These are phyloP conservation scores for Heliocidaris tuberculata DNA, from an alignment of 35 echinoderm and acorn worm genomes.

Conservation along the genomic window DNA sequence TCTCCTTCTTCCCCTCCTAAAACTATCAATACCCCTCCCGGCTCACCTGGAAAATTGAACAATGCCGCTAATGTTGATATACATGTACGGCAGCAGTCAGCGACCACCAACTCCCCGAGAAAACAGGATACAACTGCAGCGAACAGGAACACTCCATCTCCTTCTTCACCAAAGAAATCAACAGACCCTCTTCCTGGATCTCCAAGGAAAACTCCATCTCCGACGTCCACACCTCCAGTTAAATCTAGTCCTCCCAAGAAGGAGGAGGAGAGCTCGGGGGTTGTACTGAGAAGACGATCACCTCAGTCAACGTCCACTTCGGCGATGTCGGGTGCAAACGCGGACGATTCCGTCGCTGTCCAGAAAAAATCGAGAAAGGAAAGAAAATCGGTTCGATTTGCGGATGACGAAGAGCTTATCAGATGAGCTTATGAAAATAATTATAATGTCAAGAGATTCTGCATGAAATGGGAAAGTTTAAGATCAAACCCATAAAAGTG, in stretches of 20 bases:
- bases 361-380: background rate
- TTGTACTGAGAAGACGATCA: background rate
- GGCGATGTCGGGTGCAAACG: background rate
- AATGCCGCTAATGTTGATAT: no score
- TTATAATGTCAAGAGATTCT: background rate
- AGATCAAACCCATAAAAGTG: background rate
- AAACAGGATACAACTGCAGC: background rate
- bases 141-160: slow-evolving; percentile 32
- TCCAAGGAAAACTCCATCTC: background rate
- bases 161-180: slow-evolving; percentile 22
- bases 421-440: background rate
- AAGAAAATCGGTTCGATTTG: slow-evolving; percentile 55
- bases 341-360: background rate
- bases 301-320: background rate
- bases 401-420: slow-evolving; percentile 37
- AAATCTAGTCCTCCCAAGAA: background rate
- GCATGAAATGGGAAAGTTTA: background rate
- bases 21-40: no score
- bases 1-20: background rate
- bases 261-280: slow-evolving; percentile 10
- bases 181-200: background rate
- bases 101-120: no score
- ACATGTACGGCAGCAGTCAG: no score
- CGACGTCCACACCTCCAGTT: background rate
- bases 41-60: no score